phyloP scores from a whole-genome alignment of 2,113 vertebrate genomes.

The Poeciliopsis prolifica region DNA sequence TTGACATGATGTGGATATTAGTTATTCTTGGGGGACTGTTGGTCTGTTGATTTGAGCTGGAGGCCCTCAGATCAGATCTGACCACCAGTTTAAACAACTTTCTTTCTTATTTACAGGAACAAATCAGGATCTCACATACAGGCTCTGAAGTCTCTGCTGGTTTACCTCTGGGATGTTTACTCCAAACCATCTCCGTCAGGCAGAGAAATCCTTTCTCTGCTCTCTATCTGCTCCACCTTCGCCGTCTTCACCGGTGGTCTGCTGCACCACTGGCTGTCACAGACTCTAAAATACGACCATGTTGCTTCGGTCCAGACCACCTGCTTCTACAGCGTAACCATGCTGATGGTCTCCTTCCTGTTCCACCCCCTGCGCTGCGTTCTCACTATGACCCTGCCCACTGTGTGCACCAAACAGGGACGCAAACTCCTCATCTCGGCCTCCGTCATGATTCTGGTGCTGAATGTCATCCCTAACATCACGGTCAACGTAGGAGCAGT shows the following conservation, averaged over 20 bases:
- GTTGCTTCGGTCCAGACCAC: constrained; percentile 41
- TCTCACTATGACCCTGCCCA: constrained; percentile 86
- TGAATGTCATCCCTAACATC: constrained; percentile 86
- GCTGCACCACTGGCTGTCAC: constrained; percentile 85
- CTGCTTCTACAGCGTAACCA: constrained; percentile 69
- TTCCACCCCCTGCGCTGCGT: constrained; percentile 89
- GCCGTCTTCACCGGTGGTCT: constrained; percentile 71
- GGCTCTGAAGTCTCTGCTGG: constrained; percentile 34
- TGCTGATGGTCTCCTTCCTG: constrained; percentile 79
- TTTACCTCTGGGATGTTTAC: constrained; percentile 83
- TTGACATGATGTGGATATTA: neutral
- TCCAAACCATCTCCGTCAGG: constrained; percentile 78
- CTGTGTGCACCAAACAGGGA: constrained; percentile 86
- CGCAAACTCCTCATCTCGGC: constrained; percentile 85
- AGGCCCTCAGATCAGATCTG: too few species aligned
- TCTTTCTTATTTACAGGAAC: constrained; percentile 39
- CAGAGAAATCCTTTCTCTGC: constrained; percentile 78
- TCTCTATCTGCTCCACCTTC: constrained; percentile 80
- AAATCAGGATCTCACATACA: constrained; percentile 21
- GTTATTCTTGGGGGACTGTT: neutral
- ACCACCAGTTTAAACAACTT: neutral
- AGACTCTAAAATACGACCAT: constrained; percentile 76
- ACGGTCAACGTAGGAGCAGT: constrained; percentile 80
- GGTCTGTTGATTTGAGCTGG: too few species aligned
- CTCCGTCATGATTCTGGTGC: constrained; percentile 80